phyloP scores from a whole-genome alignment of 2,797 vertebrate species.

The Intellagama lesueurii region DNA sequence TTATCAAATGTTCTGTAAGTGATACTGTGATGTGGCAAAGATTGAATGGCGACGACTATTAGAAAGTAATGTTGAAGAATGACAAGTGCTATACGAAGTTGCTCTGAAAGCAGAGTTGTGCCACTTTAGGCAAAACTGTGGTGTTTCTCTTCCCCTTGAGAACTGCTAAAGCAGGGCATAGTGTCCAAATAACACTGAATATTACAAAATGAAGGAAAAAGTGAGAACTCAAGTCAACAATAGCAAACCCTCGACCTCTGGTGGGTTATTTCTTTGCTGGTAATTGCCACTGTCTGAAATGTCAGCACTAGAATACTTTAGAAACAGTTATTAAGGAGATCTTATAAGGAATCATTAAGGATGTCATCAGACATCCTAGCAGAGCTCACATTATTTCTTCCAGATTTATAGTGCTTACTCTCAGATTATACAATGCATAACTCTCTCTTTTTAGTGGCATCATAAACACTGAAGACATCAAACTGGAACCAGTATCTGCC shows the following conservation, averaged over 20 bases:
- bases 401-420: slow-evolving; percentile 70
- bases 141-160: slow-evolving; percentile 18
- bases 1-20: slow-evolving; percentile 49
- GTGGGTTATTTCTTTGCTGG: slow-evolving; percentile 14
- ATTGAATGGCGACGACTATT: neutral
- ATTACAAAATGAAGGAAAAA: slow-evolving; percentile 42
- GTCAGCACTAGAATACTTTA: slow-evolving; percentile 63
- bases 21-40: slow-evolving; percentile 42
- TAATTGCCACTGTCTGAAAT: slow-evolving; percentile 42
- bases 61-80: slow-evolving; percentile 41
- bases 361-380: slow-evolving; percentile 48
- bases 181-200: slow-evolving; percentile 14
- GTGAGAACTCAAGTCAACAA: slow-evolving; percentile 24
- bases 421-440: slow-evolving; percentile 57
- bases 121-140: neutral
- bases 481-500: neutral
- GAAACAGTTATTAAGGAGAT: slow-evolving; percentile 52
- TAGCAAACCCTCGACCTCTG: neutral
- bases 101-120: neutral
- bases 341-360: slow-evolving; percentile 6
- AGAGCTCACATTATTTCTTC: slow-evolving; percentile 64
- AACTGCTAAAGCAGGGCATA: slow-evolving; percentile 52
- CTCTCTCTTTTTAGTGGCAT: slow-evolving; percentile 57
- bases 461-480: slow-evolving; percentile 52
- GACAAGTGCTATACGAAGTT: neutral